Conservation (phyloP, 2,113 vertebrate species). For the Epinephelus lanceolatus region DNA sequence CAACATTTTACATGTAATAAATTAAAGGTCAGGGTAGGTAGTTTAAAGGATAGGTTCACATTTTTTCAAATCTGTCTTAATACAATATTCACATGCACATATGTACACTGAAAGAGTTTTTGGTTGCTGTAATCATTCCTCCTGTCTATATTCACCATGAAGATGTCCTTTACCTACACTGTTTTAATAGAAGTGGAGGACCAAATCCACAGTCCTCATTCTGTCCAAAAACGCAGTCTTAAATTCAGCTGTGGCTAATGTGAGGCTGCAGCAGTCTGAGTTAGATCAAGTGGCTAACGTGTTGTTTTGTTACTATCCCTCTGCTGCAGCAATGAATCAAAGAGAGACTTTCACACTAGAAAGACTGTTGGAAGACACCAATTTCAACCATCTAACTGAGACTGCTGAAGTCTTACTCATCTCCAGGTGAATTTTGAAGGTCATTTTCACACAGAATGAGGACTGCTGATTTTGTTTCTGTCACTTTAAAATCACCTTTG, state of each 20-base stretch:
- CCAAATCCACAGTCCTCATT: background rate
- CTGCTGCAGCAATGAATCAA: too few relatives aligned
- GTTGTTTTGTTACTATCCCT: too few relatives aligned
- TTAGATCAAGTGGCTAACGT: too few relatives aligned
- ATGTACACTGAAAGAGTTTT: background rate
- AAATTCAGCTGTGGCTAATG: background rate
- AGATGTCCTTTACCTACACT: background rate
- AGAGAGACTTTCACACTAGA: too few relatives aligned
- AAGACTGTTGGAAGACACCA: too few relatives aligned
- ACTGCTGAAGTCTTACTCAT: too few relatives aligned
- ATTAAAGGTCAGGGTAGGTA: background rate
- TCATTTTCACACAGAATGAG: background rate
- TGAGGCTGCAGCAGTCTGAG: background rate
- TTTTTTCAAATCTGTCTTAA: background rate
- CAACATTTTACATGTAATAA: background rate
- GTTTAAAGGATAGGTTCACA: background rate
- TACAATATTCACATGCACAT: background rate
- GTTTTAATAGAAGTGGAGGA: background rate
- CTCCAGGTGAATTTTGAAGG: background rate
- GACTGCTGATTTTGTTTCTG: too few relatives aligned
- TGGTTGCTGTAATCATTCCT: background rate
- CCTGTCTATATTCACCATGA: background rate
- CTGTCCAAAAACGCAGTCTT: background rate
- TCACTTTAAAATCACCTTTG: background rate
- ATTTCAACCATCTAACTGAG: too few relatives aligned